Percentiles rank a stretch among this genome's conserved stretches.
These are phyloP conservation scores for Girardinichthys multiradiatus DNA, from an alignment of 2,113 vertebrate species.

Conservation along the genomic window DNA sequence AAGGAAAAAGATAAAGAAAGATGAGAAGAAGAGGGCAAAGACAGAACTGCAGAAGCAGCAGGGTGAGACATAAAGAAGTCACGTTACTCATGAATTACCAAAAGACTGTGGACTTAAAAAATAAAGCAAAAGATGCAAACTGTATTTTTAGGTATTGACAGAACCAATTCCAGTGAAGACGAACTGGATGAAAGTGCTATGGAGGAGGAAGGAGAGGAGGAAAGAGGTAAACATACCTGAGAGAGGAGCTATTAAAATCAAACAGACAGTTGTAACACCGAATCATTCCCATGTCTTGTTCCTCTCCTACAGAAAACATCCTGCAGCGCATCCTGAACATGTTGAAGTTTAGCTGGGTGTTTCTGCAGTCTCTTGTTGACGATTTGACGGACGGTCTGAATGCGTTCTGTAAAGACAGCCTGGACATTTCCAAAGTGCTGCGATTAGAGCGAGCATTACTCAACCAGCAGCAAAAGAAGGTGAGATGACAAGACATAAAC, in stretches of 20 bases:
- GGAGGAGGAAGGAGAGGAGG: slow-evolving; percentile 59
- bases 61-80: slow-evolving; percentile 55
- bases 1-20: slow-evolving; percentile 63
- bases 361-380: slow-evolving; percentile 72
- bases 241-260: neutral
- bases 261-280: neutral
- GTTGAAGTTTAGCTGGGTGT: slow-evolving; percentile 70
- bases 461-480: slow-evolving; percentile 75
- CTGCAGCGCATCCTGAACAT: slow-evolving; percentile 63
- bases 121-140: neutral
- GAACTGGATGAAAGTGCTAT: slow-evolving; percentile 59
- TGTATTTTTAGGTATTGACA: slow-evolving; percentile 60
- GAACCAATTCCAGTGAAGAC: slow-evolving; percentile 67
- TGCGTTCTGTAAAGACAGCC: slow-evolving; percentile 71
- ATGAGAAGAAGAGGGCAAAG: slow-evolving; percentile 60
- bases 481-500: slow-evolving; percentile 11
- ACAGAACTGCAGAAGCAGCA: slow-evolving; percentile 52
- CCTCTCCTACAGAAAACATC: slow-evolving; percentile 62
- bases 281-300: neutral
- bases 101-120: neutral
- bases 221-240: slow-evolving; percentile 40
- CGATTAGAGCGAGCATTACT: slow-evolving; percentile 66
- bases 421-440: slow-evolving; percentile 76
- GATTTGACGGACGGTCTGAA: slow-evolving; percentile 66
- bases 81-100: neutral